Evolutionary conservation across 1,140 invertebrate species (phyloP), one percentile per base, ranked within the genome.

Genomic region (Heliconius melpomene): DNA sequence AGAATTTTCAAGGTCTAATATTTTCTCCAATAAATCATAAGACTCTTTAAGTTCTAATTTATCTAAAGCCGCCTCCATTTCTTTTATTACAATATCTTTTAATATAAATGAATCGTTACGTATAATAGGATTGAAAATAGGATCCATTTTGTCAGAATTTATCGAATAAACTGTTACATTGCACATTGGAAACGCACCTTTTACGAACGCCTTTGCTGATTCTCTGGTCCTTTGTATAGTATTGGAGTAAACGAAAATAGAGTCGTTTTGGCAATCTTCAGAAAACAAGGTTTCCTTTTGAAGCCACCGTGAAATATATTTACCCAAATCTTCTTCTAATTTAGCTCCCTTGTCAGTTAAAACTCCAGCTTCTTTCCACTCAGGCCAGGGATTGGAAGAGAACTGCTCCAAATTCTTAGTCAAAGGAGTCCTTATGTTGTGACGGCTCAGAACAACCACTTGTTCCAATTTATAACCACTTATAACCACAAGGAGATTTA

Each of bases 351-450:
- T 91, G 60, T 76, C 74, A 18, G 90, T 91, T 38, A 91, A 79
- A 57, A 82, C 71, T n/a, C 84, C 86, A 32, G 82, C 72, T 32
- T 83, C 79, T 36, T 79, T 74, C 90, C 90, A 91, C 71, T 77
- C 72, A 16, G 87, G 85, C 80, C 86, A 90, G 29, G 80, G 20
- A 26, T 86, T 75, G 32, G 86, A 83, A 1, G 86, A 85, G 8
- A 86, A 76, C 20, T 82, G 71, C 36, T 85, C 76, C 72, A 91
- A 82, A 80, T 88, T 85, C 54, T 83, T 77, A 6, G 83, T 83
- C 32, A 92, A 85, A 50, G 92, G 92, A 9, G 89, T 85, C 23
- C 92, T 83, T 26, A 94, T 82, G 79, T 93, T 93, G 86, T 94
- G 92, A 29, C 92, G 84, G 52, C 91, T 89, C 74, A 94, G 81